Evolutionary conservation across 2,797 vertebrate genomes (phyloP).

Genomic region (Trematomus bernacchii): DNA sequence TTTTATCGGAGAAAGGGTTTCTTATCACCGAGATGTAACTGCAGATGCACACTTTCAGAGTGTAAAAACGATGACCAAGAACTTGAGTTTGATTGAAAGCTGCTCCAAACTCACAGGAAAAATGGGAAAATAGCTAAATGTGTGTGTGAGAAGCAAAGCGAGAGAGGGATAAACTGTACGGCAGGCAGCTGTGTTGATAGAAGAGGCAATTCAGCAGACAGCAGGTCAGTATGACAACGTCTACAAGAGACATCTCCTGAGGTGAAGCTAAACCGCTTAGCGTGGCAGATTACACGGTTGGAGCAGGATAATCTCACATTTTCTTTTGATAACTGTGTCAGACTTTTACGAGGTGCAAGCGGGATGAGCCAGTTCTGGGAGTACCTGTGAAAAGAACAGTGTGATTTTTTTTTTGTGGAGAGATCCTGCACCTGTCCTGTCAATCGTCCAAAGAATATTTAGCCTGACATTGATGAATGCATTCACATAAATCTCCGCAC

Average conservation of each 20-base stretch:
- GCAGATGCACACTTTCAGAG: slow-evolving; percentile 30
- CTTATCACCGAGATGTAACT: slow-evolving; percentile 40
- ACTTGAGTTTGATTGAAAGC: slow-evolving; percentile 38
- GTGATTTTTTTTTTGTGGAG: slow-evolving; percentile 9
- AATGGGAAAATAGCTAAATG: slow-evolving; percentile 43
- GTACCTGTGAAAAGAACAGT: slow-evolving; percentile 32
- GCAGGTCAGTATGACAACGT: slow-evolving; percentile 52
- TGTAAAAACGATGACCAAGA: slow-evolving; percentile 43
- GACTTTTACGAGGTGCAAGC: slow-evolving; percentile 44
- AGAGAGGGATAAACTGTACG: slow-evolving; percentile 41
- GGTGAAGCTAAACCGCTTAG: slow-evolving; percentile 63
- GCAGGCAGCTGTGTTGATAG: slow-evolving; percentile 59
- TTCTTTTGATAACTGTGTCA: slow-evolving; percentile 65
- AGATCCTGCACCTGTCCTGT: slow-evolving; percentile 69
- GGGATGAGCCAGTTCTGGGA: slow-evolving; percentile 41
- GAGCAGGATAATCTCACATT: slow-evolving; percentile 56
- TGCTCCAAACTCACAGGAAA: slow-evolving; percentile 19
- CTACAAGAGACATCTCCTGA: slow-evolving; percentile 51
- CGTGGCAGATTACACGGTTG: slow-evolving; percentile 54
- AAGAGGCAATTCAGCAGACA: slow-evolving; percentile 46
- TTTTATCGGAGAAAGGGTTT: slow-evolving; percentile 29
- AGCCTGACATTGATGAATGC: slow-evolving; percentile 72
- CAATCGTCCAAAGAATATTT: slow-evolving; percentile 61
- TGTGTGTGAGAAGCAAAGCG: slow-evolving; percentile 47
- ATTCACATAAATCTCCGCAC: slow-evolving; percentile 46